A percentile compares a stretch with the other conserved stretches of the same genome.
Conservation (phyloP, 2,888 invertebrate genomes). For the Euzophera pinguis region DNA sequence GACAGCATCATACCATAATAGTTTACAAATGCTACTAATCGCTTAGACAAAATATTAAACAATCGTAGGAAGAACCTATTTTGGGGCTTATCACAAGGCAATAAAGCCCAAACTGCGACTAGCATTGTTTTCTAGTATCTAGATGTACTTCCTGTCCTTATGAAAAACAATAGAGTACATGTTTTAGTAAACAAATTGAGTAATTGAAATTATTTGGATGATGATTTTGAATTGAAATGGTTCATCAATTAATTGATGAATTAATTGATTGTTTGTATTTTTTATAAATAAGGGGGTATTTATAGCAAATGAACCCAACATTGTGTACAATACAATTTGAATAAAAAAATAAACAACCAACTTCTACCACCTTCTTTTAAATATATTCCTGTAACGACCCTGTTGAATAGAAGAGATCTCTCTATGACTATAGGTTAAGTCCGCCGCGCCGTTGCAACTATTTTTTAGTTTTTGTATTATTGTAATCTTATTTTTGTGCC, state of each 20-base stretch:
- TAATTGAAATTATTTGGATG: background rate
- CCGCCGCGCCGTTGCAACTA: too few relatives aligned
- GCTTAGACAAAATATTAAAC: conserved; percentile 8
- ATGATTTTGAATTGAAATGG: background rate
- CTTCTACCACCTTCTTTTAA: too few relatives aligned
- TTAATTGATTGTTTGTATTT: too few relatives aligned
- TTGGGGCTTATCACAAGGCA: conserved; percentile 1
- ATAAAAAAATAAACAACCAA: too few relatives aligned
- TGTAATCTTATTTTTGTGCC: too few relatives aligned
- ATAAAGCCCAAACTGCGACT: background rate
- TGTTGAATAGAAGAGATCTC: too few relatives aligned
- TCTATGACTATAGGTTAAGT: too few relatives aligned
- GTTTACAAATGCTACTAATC: conserved; percentile 6
- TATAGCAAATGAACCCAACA: too few relatives aligned
- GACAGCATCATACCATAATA: background rate
- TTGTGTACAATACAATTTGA: too few relatives aligned
- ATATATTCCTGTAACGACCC: too few relatives aligned
- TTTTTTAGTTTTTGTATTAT: too few relatives aligned
- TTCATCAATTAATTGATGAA: background rate
- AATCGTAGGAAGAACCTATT: background rate
- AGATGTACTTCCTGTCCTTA: conserved; percentile 22
- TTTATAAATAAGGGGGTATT: too few relatives aligned
- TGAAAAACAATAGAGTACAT: conserved; percentile 33
- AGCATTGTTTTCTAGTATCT: background rate
- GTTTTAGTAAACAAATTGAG: conserved; percentile 31